These are phyloP conservation scores for Sminthurinus aureus DNA, from an alignment of 2,888 invertebrate genomes.

Conservation along the genomic window DNA sequence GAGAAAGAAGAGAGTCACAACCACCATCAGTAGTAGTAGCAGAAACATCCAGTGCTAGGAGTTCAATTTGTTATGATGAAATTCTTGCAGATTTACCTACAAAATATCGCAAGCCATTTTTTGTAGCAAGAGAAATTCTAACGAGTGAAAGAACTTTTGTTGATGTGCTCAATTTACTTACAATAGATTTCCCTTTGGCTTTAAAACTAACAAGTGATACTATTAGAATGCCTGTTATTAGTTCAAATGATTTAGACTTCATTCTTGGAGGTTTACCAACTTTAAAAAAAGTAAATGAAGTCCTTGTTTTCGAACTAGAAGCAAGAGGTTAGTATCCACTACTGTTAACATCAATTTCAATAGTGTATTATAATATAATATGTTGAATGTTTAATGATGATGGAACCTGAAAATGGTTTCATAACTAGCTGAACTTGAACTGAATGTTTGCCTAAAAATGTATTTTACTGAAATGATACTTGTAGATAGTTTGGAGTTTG, in stretches of 20 bases:
- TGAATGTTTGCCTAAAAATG: no score
- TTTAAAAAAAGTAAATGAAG: slow-evolving; percentile 67
- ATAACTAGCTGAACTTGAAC: no score
- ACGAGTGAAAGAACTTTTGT: slow-evolving; percentile 69
- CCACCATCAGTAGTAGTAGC: background rate
- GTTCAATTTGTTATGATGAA: slow-evolving; percentile 47
- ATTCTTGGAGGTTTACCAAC: slow-evolving; percentile 67
- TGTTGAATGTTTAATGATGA: no score
- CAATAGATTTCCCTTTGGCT: slow-evolving; percentile 66
- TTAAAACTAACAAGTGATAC: slow-evolving; percentile 61
- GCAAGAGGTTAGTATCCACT: no score
- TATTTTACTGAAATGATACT: no score
- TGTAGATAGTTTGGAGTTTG: no score
- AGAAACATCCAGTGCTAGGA: background rate
- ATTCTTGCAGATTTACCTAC: slow-evolving; percentile 51
- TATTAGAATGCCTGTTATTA: slow-evolving; percentile 63
- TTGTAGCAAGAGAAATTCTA: slow-evolving; percentile 67
- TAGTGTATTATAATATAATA: no score
- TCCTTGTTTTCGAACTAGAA: slow-evolving; percentile 66
- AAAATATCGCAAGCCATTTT: slow-evolving; percentile 64
- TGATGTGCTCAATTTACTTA: slow-evolving; percentile 67
- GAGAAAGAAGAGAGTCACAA: background rate
- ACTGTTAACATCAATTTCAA: no score
- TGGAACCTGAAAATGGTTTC: no score
- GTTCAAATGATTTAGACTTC: slow-evolving; percentile 64